These are phyloP conservation scores for Rhagoletis zephyria DNA, from an alignment of 1,140 invertebrate species.

Conservation along the genomic window DNA sequence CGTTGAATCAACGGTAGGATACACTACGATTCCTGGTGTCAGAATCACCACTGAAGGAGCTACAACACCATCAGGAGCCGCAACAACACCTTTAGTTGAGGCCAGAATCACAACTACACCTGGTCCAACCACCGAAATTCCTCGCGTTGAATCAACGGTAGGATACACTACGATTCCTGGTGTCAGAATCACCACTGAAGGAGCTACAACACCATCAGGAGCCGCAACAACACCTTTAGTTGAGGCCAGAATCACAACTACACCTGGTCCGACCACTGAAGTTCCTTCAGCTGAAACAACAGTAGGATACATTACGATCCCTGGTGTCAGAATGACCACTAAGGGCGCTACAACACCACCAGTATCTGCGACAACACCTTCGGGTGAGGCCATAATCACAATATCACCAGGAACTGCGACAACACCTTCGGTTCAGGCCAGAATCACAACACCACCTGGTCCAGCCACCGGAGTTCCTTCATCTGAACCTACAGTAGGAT, in stretches of 20 bases:
- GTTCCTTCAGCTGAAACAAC: neutral
- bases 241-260: neutral
- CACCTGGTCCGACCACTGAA: neutral
- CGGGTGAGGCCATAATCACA: neutral
- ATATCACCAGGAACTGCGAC: neutral
- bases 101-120: neutral
- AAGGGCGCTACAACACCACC: neutral
- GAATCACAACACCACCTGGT: neutral
- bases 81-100: neutral
- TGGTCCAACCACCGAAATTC: neutral
- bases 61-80: no score
- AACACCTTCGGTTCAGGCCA: neutral
- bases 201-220: no score
- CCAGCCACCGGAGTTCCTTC: slow-evolving; percentile 12
- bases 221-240: neutral
- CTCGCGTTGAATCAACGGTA: neutral
- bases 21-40: neutral
- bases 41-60: neutral
- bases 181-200: neutral
- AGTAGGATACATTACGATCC: neutral
- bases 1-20: neutral
- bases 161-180: neutral
- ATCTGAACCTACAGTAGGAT: slow-evolving; percentile 53
- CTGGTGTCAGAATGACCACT: neutral
- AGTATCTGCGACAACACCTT: neutral